Evolutionary conservation across 2,797 vertebrate genomes (phyloP), one percentile per base, ranked within the genome.

Genomic region (Trachurus trachurus): DNA sequence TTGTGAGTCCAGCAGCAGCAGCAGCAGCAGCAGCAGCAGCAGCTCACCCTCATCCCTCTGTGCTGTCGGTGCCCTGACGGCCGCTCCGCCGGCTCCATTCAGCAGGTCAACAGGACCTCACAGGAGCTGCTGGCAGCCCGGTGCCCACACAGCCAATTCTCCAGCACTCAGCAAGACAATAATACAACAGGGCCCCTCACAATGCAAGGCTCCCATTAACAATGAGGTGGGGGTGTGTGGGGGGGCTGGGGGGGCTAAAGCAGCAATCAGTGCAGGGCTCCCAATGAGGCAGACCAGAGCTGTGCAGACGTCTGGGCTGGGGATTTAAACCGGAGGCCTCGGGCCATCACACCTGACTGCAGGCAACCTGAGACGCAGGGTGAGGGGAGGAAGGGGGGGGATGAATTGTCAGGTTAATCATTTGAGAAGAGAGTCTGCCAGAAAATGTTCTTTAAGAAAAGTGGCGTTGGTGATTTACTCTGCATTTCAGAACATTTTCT

Each of bases 271-370:
- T 79, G 83, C 64, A 73, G 81, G 86, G 82, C 82, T 93, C 86
- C 87, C 52, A 45, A 87, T 85, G 88, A 89, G 88, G 80, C 84
- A 88, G 81, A 87, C 77, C 82, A 74, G 84, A 19, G 74, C 79
- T 47, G 21, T 31, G 91, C 87, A 94, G 94, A 94, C 90, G 91
- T 94, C 94, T 94, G 88, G 91, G 88, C 91, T 89, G 88, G 74
- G 83, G 91, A 86, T 93, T 94, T 93, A 81, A 26, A 78, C 72
- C 39, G 15, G 59, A 85, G 80, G 90, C 92, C 92, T 90, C 58
- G 53, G 92, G 91, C 86, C 87, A 67, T 91, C 88, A 78, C 86
- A 90, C 87, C 85, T 90, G 86, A 89, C 87, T 87, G 78, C 76
- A 88, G 87, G 91, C 86, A 92, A 93, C 89, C 87, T 88, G 91